Evolutionary conservation across 1,140 invertebrate genomes (phyloP), one percentile per base, ranked within the genome.

Genomic region (Musca domestica): DNA sequence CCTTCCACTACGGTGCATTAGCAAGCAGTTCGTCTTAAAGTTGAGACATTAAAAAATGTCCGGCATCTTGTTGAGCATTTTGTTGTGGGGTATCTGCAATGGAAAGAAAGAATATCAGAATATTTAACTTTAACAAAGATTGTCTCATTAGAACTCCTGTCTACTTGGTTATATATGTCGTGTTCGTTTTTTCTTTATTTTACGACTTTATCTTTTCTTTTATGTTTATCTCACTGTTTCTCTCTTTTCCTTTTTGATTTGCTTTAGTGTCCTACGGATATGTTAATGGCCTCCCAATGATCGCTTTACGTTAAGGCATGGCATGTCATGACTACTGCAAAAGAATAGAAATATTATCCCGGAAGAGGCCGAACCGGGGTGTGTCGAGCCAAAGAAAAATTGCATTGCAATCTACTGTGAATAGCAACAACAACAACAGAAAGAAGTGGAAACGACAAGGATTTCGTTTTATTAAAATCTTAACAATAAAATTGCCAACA

Each of bases 401-500:
- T 19, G 20, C 17, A 51, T 19, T 17, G 20, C 17, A 51, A 14
- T 51, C 17, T 19, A 51, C 17, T 9, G n/a, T n/a, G 17, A 48
- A 48, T 15, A 19, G 15, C 15, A 48, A 5, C 15, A 15, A 48
- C 3, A 48, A 48, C 23, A 17, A 61, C 30, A 12, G 22, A 54
- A 34, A 34, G 1, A 61, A 61, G n/a, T 2, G 20, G 23, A 3
- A 56, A 27, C 52, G 22, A 15, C 22, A 56, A 27, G 56, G n/a
- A 61, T 34, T 25, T 17, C 56, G 27, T 61, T 61, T 56, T 61
- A 61, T 61, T 61, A 61, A 61, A 61, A 61, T 61, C 56, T 61
- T 61, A 61, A 61, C 56, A 61, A 61, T 61, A 61, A 61, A 61
- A 61, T 61, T 19, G n/a, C 27, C 56, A 61, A 61, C 56, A 61